These are phyloP conservation scores for Gadopsis marmoratus DNA, from an alignment of 2,797 vertebrate genomes.

Conservation along the genomic window DNA sequence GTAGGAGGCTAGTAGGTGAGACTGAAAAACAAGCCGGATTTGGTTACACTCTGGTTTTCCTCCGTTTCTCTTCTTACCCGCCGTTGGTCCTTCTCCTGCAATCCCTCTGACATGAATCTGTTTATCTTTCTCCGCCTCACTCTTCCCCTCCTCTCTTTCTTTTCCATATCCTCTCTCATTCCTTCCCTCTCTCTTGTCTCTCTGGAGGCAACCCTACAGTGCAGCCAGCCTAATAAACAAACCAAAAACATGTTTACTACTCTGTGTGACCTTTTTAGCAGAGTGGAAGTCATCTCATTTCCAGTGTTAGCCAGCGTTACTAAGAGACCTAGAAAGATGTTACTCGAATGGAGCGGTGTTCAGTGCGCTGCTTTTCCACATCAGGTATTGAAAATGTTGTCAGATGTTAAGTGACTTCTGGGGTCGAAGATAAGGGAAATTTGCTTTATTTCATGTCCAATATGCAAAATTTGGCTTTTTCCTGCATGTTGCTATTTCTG, in stretches of 20 bases:
- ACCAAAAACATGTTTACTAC: slow-evolving; percentile 60
- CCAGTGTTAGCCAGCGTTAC: slow-evolving; percentile 47
- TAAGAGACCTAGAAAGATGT: slow-evolving; percentile 31
- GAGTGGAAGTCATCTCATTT: slow-evolving; percentile 54
- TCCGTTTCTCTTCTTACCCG: slow-evolving; percentile 52
- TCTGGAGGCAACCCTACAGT: slow-evolving; percentile 34
- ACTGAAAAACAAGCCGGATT: slow-evolving; percentile 76
- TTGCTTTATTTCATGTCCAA: not conserved
- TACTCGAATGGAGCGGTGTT: slow-evolving; percentile 23
- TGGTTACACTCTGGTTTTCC: slow-evolving; percentile 73
- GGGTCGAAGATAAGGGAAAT: not conserved
- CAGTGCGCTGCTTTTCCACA: slow-evolving; percentile 21
- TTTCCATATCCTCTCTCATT: slow-evolving; percentile 21
- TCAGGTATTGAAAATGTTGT: slow-evolving; percentile 51
- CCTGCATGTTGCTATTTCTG: not conserved
- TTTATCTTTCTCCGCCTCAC: slow-evolving; percentile 44
- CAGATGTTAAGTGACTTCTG: slow-evolving; percentile 28
- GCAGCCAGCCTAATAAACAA: slow-evolving; percentile 65
- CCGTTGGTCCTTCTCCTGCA: slow-evolving; percentile 38
- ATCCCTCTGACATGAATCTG: slow-evolving; percentile 51
- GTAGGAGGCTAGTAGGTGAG: slow-evolving; percentile 69
- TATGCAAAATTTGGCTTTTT: not conserved
- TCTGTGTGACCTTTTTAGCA: slow-evolving; percentile 63
- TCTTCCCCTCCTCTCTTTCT: slow-evolving; percentile 33
- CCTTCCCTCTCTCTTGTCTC: slow-evolving; percentile 23